Conservation (phyloP, 1,140 invertebrate species). For the Steinernema khuongi region DNA sequence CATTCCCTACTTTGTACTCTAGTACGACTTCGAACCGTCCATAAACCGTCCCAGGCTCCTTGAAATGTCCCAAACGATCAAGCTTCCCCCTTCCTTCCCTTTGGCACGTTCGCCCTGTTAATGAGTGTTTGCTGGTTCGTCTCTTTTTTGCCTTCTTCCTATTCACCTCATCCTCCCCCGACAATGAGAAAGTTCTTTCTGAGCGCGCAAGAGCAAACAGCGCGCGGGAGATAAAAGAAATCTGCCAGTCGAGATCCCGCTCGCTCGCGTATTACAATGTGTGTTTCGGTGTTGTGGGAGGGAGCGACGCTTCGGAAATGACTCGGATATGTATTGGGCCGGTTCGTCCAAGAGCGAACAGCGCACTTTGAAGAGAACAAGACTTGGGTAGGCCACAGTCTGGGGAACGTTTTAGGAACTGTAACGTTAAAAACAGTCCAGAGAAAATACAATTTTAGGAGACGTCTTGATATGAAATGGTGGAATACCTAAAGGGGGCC, state of each 20-base stretch:
- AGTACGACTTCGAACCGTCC: no score
- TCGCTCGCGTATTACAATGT: neutral
- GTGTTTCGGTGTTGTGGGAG: slow-evolving; percentile 10
- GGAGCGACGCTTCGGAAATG: neutral
- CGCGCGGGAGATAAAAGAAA: slow-evolving; percentile 9
- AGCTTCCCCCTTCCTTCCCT: neutral
- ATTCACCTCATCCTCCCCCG: neutral
- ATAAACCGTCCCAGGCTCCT: no score
- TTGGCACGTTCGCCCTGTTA: neutral
- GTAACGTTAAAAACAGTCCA: no score
- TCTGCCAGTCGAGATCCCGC: neutral
- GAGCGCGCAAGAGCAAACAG: neutral
- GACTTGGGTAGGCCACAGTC: no score
- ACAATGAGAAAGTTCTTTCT: neutral
- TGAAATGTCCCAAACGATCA: no score
- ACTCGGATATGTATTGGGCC: neutral
- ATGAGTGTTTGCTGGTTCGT: neutral
- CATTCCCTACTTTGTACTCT: no score
- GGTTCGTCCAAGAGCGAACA: neutral
- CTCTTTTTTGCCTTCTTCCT: neutral
- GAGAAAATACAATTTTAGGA: no score
- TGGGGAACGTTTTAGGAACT: no score
- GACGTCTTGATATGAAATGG: no score
- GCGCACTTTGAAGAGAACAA: no score
- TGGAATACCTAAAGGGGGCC: no score